A percentile compares a stretch with the other conserved stretches of the same genome.
Conservation (phyloP, 2,888 invertebrate species). For the Tenthredo amoena region DNA sequence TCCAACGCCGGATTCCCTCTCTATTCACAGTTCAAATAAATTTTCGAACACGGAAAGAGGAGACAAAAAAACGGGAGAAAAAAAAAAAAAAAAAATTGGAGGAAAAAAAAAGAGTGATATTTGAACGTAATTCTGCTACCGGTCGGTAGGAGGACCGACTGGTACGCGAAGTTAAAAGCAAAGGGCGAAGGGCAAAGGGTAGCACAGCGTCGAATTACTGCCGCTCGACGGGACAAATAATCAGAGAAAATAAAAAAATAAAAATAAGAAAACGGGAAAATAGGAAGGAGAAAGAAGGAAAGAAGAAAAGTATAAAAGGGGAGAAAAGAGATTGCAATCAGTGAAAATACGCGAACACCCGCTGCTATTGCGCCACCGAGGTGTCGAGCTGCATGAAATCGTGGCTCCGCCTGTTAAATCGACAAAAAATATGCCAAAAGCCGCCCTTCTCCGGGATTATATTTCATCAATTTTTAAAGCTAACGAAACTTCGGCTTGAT, state of each 20-base stretch:
- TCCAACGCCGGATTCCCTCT: neutral
- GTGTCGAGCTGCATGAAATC: constrained; percentile 20
- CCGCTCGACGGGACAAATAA: constrained; percentile 36
- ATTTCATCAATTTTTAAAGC: constrained; percentile 6
- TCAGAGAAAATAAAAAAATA: constrained; percentile 33
- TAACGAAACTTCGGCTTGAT: constrained; percentile 12
- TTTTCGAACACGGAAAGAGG: neutral
- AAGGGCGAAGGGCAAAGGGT: constrained; percentile 63
- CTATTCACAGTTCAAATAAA: neutral
- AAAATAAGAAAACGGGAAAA: neutral
- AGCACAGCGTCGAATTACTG: constrained; percentile 62
- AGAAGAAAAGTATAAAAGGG: neutral
- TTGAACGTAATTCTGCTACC: constrained; percentile 29
- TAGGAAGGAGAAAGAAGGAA: neutral
- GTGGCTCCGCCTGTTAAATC: neutral
- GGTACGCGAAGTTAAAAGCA: neutral
- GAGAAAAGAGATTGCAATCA: constrained; percentile 20
- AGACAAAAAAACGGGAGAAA: neutral
- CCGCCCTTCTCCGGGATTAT: neutral
- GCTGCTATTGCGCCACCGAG: neutral
- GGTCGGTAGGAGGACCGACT: neutral
- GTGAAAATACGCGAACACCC: constrained; percentile 18
- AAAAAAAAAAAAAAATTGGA: neutral
- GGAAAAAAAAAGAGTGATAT: neutral
- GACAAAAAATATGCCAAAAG: constrained; percentile 24